Evolutionary conservation across 2,888 invertebrate species (phyloP), one percentile per base, ranked within the genome.

Genomic region (Drosophila neonasuta): DNA sequence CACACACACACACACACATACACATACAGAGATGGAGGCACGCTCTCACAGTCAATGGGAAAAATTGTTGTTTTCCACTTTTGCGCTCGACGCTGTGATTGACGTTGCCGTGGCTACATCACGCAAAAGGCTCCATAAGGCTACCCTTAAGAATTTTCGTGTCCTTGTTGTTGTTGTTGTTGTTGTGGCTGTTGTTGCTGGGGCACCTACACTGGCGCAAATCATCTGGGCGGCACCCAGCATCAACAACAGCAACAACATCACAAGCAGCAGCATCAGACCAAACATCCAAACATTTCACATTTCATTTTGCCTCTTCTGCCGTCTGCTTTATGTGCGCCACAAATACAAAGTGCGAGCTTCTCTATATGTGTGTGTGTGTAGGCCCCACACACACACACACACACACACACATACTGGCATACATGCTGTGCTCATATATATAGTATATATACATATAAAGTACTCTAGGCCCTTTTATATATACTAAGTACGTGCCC

Each of bases 191-290:
- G 56, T 20, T 68, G 60, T 52, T 70, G 71, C 46, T 65, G 60
- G 62, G 70, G 76, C 72, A 76, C 71, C 68, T 68, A 77, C 63
- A 65, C 74, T 77, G 73, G 84, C 83, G 82, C 86, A 88, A 90
- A 90, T 88, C 88, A 89, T 88, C 85, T 89, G 90, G 90, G 90
- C 90, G 90, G 90, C 89, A 90, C 89, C 89, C 88, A 74, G 62
- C 71, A 80, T 20, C 77, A 68, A 29, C 56, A 41, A 63, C 63
- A 73, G 48, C 71, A 24, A 24, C 24, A 24, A 24, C 24, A 24
- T 24, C 24, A 24, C 24, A 24, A 24, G 24, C 24, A 24, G 24
- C 24, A 41, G 65, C 64, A 73, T 49, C 71, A 63, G 75, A 69
- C 77, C 83, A 75, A 85, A 82, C 86, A 80, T 82, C 67, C 73